Conservation (phyloP, 1,140 invertebrate genomes). For the Bombyx mori region DNA sequence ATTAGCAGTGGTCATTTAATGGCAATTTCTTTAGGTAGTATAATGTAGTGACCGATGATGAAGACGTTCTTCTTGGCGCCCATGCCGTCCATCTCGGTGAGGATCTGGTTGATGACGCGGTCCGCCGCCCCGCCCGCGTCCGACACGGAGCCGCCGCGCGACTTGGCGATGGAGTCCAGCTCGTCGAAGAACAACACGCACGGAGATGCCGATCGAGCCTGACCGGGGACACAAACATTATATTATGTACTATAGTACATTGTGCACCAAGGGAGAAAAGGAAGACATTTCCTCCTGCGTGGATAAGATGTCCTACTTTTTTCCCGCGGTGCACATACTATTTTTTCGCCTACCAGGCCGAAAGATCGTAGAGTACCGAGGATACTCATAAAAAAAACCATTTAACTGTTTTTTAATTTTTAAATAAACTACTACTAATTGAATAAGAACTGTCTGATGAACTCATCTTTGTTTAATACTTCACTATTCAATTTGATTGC, state of each 20-base stretch:
- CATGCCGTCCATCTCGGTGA: slow-evolving; percentile 99
- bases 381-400: too few species aligned
- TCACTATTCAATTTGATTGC: too few species aligned
- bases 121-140: slow-evolving; percentile 99
- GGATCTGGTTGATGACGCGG: slow-evolving; percentile 99
- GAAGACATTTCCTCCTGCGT: too few species aligned
- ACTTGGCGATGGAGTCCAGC: slow-evolving; percentile 99
- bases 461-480: too few species aligned
- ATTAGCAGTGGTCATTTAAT: background rate
- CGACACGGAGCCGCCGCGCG: slow-evolving; percentile 95
- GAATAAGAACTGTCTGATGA: too few species aligned
- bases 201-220: slow-evolving; percentile 98
- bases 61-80: slow-evolving; percentile 99
- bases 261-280: too few species aligned
- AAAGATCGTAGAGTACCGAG: too few species aligned
- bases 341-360: too few species aligned
- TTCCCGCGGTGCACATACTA: too few species aligned
- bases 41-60: slow-evolving; percentile 86
- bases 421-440: too few species aligned
- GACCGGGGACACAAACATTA: slow-evolving; percentile 1
- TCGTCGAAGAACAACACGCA: slow-evolving; percentile 99
- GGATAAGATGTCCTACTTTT: too few species aligned
- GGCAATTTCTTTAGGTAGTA: background rate
- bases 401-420: too few species aligned
- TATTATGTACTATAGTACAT: slow-evolving; percentile 1